These are phyloP conservation scores for Microtus montanus DNA, from an alignment of 2,113 vertebrate species.

Conservation along the genomic window DNA sequence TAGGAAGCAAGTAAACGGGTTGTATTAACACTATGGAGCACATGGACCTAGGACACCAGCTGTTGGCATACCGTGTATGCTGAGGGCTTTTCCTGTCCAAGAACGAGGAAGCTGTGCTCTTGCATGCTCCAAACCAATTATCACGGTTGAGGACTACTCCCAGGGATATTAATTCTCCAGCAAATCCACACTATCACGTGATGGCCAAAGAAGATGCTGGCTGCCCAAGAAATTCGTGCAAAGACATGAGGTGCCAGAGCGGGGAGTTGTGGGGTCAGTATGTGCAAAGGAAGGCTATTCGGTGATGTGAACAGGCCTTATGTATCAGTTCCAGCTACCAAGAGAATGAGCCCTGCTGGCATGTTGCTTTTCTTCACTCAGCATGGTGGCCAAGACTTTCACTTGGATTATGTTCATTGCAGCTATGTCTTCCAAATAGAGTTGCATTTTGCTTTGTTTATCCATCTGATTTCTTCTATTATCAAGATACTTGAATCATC, in stretches of 20 bases:
- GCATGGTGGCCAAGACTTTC: too few relatives aligned
- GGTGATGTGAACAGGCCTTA: too few relatives aligned
- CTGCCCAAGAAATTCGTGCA: not conserved
- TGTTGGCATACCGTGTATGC: not conserved
- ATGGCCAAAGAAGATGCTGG: not conserved
- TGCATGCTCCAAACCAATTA: not conserved
- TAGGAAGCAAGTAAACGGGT: not conserved
- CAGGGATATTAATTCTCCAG: not conserved
- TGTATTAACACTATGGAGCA: accelerated
- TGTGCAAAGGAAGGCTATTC: too few relatives aligned
- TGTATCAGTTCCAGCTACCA: too few relatives aligned
- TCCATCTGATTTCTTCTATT: not conserved
- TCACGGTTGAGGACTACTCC: not conserved
- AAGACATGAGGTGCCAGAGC: not conserved
- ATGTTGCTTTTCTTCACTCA: not conserved
- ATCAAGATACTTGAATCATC: not conserved
- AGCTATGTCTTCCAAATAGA: not conserved
- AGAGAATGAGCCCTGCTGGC: not conserved
- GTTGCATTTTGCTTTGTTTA: not conserved
- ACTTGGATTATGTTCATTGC: not conserved
- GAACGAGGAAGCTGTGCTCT: not conserved
- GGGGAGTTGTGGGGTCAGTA: not conserved
- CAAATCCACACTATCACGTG: not conserved
- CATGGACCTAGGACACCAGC: not conserved
- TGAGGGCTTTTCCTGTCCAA: not conserved